Evolutionary conservation across 2,888 invertebrate species (phyloP), one percentile per base, ranked within the genome.

Genomic region (Miltochrista miniata): DNA sequence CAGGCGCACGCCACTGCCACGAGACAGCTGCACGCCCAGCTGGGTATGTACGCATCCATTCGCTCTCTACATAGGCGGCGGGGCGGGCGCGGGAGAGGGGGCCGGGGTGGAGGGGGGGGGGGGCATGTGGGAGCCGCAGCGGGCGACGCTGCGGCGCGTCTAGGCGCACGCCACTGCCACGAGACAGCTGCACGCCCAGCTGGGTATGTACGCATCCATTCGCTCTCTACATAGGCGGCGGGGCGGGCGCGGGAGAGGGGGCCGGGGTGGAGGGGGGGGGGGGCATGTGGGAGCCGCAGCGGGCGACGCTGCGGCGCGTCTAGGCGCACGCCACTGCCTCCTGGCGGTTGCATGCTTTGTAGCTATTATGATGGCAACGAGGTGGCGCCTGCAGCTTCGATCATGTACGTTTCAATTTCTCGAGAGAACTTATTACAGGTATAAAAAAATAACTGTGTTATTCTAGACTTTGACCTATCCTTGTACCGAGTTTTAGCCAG

Each of bases 111-210:
- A 49, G 0, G 57, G 61, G 51, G 59, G 24, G 71, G 70, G 85
- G 61, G 77, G 84, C 56, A 73, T 63, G 56, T 87, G 87, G 70
- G 10, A 18, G 37, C n/a, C 18, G 24, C 38, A 38, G 38, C 18
- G 38, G 0, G 38, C 38, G 1, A 7, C 83, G 9, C 54, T 88
- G 1, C 70, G 79, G 38, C 47, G 87, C 8, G 87, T 88, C 18
- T 68, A 68, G 1, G 74, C 78, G 44, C 81, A 82, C 59, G 68
- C 51, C 54, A 56, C 48, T 42, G 64, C 54, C 42, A 66, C 68
- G 5, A 30, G 68, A 8, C 40, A 54, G 3, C 37, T 62, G 13
- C 59, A 59, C 0, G 14, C 4, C 2, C 72, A 64, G 7, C 61
- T 74, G 0, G 78, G 82, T 83, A 14, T 51, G 68, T 24, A 5